Percentiles rank a stretch among this genome's conserved stretches.
These are phyloP conservation scores for Salvator merianae DNA, from an alignment of 2,113 vertebrate species.

Conservation along the genomic window DNA sequence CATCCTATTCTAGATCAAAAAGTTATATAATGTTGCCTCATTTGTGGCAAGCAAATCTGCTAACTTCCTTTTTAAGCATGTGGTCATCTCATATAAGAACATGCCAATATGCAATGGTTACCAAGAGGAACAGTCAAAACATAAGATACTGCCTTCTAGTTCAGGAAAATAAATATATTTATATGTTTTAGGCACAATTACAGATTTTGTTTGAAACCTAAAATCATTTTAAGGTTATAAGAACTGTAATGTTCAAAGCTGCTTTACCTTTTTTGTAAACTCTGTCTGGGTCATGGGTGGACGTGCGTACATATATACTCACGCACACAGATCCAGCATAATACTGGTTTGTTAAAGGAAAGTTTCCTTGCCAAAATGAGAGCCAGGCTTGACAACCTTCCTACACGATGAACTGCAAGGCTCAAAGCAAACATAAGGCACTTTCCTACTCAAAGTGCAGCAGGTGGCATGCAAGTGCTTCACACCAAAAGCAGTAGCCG, in stretches of 20 bases:
- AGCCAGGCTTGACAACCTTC: background rate
- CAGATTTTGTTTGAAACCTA: background rate
- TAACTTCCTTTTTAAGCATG: background rate
- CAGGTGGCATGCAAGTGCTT: rapidly evolving
- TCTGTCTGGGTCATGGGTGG: no score
- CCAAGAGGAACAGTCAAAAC: background rate
- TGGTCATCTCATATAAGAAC: background rate
- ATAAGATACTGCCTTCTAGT: background rate
- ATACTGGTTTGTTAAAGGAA: background rate
- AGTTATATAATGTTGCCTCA: background rate
- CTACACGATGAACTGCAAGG: background rate
- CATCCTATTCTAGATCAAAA: background rate
- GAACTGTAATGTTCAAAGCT: background rate
- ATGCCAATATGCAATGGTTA: background rate
- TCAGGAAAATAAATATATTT: background rate
- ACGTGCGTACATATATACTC: no score
- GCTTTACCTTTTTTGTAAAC: background rate
- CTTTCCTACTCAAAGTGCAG: background rate
- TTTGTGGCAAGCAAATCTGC: background rate
- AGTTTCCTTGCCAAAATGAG: background rate
- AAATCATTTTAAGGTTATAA: background rate
- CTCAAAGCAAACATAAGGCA: slow-evolving; percentile 3
- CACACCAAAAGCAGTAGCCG: background rate
- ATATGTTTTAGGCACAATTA: background rate
- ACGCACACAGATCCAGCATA: background rate